phyloP scores from a whole-genome alignment of 2,113 vertebrate species.

The Epinephelus cyanopodus region DNA sequence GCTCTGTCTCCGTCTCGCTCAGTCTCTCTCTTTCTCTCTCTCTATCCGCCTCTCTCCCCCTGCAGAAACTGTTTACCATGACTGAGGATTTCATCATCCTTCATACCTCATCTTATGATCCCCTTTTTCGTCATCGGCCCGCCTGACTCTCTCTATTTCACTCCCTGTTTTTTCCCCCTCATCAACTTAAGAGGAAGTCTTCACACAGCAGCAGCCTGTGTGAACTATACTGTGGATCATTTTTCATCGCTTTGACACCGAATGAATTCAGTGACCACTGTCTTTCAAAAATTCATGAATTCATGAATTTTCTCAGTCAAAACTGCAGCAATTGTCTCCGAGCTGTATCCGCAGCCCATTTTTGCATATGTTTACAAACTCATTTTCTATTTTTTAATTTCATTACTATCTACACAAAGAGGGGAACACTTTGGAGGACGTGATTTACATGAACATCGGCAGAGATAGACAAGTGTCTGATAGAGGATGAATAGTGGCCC shows the following conservation, averaged over 20 bases:
- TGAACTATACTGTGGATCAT: conserved; percentile 35
- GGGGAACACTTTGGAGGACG: not conserved
- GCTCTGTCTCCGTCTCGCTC: not conserved
- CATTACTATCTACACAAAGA: conserved; percentile 33
- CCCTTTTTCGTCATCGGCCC: conserved; percentile 41
- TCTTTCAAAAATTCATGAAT: conserved; percentile 43
- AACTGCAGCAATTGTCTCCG: conserved; percentile 6
- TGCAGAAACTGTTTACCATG: conserved; percentile 48
- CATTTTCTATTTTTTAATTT: conserved; percentile 17
- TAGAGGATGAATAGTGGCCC: conserved; percentile 12
- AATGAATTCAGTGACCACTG: conserved; percentile 44
- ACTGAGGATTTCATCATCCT: conserved; percentile 59
- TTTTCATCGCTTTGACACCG: conserved; percentile 49
- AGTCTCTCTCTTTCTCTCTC: conserved; percentile 6
- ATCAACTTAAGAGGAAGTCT: conserved; percentile 40
- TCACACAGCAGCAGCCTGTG: conserved; percentile 28
- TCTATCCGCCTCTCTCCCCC: not conserved
- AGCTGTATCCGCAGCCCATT: not conserved
- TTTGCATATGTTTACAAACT: conserved; percentile 32
- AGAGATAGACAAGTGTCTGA: conserved; percentile 29
- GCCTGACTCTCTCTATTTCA: conserved; percentile 34
- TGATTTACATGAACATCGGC: conserved; percentile 37
- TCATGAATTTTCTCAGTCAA: conserved; percentile 17
- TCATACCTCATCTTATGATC: conserved; percentile 47
- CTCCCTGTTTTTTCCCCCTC: conserved; percentile 16